These are phyloP conservation scores for Zeuzera pyrina DNA, from an alignment of 2,888 invertebrate species.

Conservation along the genomic window DNA sequence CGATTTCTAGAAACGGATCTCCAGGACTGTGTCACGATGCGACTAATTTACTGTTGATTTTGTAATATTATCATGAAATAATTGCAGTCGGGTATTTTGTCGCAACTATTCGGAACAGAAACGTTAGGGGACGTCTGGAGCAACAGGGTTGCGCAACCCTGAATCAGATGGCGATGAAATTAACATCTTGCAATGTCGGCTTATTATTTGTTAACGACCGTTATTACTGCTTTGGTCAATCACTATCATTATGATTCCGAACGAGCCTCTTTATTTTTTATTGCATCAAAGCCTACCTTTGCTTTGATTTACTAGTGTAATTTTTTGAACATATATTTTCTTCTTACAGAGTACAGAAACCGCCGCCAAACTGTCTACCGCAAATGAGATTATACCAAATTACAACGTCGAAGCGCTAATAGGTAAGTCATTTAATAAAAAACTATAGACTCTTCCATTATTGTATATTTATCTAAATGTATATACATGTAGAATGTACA, in stretches of 20 bases:
- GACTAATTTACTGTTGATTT: slow-evolving; percentile 47
- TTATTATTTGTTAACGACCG: slow-evolving; percentile 57
- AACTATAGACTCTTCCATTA: neutral
- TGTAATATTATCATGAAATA: slow-evolving; percentile 44
- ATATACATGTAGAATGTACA: too few relatives aligned
- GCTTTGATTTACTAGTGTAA: neutral
- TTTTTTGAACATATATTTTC: slow-evolving; percentile 7
- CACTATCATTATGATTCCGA: slow-evolving; percentile 38
- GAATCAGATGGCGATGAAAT: slow-evolving; percentile 44
- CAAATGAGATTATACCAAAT: slow-evolving; percentile 64
- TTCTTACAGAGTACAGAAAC: slow-evolving; percentile 50
- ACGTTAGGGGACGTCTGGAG: slow-evolving; percentile 47
- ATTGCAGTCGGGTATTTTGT: slow-evolving; percentile 37
- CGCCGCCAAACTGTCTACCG: slow-evolving; percentile 72
- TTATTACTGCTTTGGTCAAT: slow-evolving; percentile 52
- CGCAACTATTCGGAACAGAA: slow-evolving; percentile 29
- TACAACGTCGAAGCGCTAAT: slow-evolving; percentile 70
- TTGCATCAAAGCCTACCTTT: slow-evolving; percentile 25
- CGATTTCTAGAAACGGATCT: slow-evolving; percentile 46
- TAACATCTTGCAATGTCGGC: slow-evolving; percentile 45
- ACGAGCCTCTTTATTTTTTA: slow-evolving; percentile 36
- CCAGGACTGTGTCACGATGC: slow-evolving; percentile 53
- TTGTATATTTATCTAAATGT: neutral
- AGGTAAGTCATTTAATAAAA: slow-evolving; percentile 37
- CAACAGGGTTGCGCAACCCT: slow-evolving; percentile 38